phyloP scores from a whole-genome alignment of 2,888 invertebrate genomes.

The Heteromurus nitidus region DNA sequence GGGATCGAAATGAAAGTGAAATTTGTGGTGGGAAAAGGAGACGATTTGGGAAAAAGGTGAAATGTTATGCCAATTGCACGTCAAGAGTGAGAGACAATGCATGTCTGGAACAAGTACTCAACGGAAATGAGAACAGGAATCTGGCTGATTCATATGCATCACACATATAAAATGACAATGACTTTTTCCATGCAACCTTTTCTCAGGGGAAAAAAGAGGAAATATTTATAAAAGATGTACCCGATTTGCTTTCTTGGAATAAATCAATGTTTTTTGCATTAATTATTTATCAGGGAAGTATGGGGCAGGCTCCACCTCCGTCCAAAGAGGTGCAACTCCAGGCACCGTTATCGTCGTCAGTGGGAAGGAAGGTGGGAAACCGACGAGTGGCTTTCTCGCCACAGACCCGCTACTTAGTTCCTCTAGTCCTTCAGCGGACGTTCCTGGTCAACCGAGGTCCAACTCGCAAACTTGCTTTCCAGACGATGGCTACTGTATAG shows the following conservation, averaged over 20 bases:
- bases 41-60: slow-evolving; percentile 5
- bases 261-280: too few species aligned
- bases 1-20: not conserved
- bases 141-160: slow-evolving; percentile 2
- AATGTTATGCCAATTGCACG: slow-evolving; percentile 29
- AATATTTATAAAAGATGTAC: too few species aligned
- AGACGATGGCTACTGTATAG: slow-evolving; percentile 71
- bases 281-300: slow-evolving; percentile 46
- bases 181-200: too few species aligned
- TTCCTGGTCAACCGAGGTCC: slow-evolving; percentile 11
- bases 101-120: not conserved
- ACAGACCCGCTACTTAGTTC: slow-evolving; percentile 66
- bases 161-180: too few species aligned
- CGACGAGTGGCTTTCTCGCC: slow-evolving; percentile 66
- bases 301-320: slow-evolving; percentile 36
- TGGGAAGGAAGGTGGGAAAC: slow-evolving; percentile 57
- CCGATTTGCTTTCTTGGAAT: too few species aligned
- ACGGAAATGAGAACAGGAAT: not conserved
- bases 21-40: not conserved
- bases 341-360: slow-evolving; percentile 53
- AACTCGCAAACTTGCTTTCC: slow-evolving; percentile 58
- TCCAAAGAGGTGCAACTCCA: slow-evolving; percentile 32
- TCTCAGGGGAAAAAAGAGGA: too few species aligned
- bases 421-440: slow-evolving; percentile 41
- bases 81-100: not conserved